A percentile compares a stretch with the other conserved stretches of the same genome.
phyloP scores from a whole-genome alignment of 2,113 vertebrate genomes.

The Aptenodytes patagonicus region DNA sequence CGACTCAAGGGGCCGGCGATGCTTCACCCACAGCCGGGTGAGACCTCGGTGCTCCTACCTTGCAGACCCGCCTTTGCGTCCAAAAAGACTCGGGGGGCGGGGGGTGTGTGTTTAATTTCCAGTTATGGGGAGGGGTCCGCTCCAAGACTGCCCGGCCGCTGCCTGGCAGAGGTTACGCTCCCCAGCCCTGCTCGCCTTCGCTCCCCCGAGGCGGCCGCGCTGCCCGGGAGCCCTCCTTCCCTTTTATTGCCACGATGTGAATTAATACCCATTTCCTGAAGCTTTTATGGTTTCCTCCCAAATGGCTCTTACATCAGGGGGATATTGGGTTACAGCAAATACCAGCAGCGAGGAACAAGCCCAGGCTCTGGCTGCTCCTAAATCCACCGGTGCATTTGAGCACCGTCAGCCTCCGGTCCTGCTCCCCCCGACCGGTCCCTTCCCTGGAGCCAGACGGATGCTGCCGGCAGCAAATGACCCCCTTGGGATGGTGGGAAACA shows the following conservation, averaged over 20 bases:
- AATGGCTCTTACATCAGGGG: constrained; percentile 32
- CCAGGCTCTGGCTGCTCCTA: neutral
- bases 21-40: neutral
- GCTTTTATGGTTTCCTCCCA: constrained; percentile 62
- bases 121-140: rapidly evolving
- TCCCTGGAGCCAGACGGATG: neutral
- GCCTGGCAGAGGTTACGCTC: neutral
- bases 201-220: neutral
- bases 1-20: rapidly evolving
- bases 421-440: neutral
- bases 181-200: neutral
- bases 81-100: neutral
- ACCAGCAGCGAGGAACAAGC: neutral
- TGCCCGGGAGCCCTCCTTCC: neutral
- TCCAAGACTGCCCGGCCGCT: neutral
- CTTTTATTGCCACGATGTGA: constrained; percentile 40
- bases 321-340: constrained; percentile 40
- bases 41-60: neutral
- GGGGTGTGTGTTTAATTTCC: neutral
- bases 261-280: constrained; percentile 63
- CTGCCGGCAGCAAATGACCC: neutral
- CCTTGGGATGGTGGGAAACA: neutral
- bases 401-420: rapidly evolving
- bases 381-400: neutral
- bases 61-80: neutral